Conservation (phyloP, 1,140 invertebrate species). For the Macrobrachium nipponense region DNA sequence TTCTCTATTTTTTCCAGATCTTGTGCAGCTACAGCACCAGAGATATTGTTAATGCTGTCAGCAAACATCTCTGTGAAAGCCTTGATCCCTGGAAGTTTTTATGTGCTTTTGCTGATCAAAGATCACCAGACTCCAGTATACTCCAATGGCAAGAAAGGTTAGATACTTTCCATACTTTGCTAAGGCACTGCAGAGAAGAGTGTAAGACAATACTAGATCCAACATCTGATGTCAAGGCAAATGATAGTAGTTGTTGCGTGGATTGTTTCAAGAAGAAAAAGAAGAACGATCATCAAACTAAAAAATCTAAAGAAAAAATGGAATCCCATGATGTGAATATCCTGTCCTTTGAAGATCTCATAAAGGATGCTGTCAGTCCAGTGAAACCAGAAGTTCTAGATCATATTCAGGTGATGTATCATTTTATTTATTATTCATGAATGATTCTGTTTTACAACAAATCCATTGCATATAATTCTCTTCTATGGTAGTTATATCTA, state of each 20-base stretch:
- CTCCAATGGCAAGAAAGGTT: constrained; percentile 9
- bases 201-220: constrained; percentile 15
- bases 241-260: too few species aligned
- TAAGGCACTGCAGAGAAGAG: constrained; percentile 29
- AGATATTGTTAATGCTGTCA: constrained; percentile 44
- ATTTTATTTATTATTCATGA: too few species aligned
- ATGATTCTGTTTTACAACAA: too few species aligned
- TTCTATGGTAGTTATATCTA: too few species aligned
- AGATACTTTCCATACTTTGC: background rate
- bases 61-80: constrained; percentile 14
- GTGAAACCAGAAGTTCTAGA: too few species aligned
- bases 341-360: too few species aligned
- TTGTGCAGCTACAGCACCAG: constrained; percentile 30
- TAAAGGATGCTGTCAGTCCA: too few species aligned
- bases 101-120: constrained; percentile 11
- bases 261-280: constrained; percentile 1
- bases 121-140: background rate
- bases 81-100: constrained; percentile 47
- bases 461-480: too few species aligned
- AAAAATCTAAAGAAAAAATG: background rate
- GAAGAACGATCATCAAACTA: background rate
- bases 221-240: background rate
- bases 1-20: constrained; percentile 19
- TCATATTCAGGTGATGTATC: too few species aligned
- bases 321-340: too few species aligned